Evolutionary conservation across 1,140 invertebrate species (phyloP).

Genomic region (Lasioglossum baleicum): DNA sequence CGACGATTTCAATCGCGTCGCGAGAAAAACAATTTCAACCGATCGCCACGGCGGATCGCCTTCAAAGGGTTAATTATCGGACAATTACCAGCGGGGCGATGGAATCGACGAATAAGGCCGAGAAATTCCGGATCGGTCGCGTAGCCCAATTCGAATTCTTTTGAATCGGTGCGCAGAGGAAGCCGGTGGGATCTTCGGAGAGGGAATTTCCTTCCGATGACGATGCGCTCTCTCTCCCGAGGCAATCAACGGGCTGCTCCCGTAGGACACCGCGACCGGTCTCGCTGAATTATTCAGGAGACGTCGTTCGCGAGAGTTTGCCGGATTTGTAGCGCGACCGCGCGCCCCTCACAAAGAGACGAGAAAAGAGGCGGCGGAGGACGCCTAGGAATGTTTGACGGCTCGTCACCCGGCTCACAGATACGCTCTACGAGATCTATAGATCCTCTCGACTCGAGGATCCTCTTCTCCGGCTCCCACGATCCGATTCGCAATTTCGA

Average conservation of each 20-base stretch:
- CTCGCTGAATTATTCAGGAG: constrained; percentile 60
- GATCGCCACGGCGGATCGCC: no score
- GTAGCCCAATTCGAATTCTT: constrained; percentile 38
- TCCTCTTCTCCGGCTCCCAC: constrained; percentile 15
- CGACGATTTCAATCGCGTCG: no score
- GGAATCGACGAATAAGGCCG: not conserved
- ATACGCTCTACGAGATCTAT: constrained; percentile 31
- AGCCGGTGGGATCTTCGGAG: constrained; percentile 6
- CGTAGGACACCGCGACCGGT: constrained; percentile 56
- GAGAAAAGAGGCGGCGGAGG: constrained; percentile 37
- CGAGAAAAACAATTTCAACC: no score
- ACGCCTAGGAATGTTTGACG: constrained; percentile 51
- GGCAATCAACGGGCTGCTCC: constrained; percentile 57
- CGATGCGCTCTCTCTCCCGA: constrained; percentile 13
- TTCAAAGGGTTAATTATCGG: constrained; percentile 13
- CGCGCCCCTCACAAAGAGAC: constrained; percentile 50
- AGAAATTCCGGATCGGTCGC: not conserved
- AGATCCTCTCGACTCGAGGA: constrained; percentile 12
- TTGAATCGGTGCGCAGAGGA: not conserved
- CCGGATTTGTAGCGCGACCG: constrained; percentile 63
- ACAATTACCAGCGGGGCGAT: not conserved
- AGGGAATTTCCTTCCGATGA: constrained; percentile 42
- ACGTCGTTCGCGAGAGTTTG: constrained; percentile 61
- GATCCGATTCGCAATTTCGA: constrained; percentile 42
- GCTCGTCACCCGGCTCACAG: constrained; percentile 16